A percentile compares a stretch with the other conserved stretches of the same genome.
Conservation (phyloP, 2,888 invertebrate genomes). For the Deilephila elpenor region DNA sequence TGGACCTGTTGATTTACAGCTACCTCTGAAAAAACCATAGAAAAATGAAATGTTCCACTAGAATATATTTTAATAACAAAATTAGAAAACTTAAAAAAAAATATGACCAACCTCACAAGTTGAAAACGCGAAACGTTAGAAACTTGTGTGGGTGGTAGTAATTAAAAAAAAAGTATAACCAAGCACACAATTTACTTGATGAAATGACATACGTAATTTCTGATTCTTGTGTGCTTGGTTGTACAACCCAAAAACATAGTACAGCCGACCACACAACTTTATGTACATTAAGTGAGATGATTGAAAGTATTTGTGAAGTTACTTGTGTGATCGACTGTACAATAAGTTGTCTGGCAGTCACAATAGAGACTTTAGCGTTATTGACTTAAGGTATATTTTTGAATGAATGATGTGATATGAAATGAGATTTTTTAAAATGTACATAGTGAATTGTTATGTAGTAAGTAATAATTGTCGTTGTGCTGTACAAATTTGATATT, state of each 20-base stretch:
- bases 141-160: background rate
- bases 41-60: conserved; percentile 14
- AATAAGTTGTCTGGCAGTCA: background rate
- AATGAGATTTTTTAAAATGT: conserved; percentile 72
- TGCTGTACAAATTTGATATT: conserved; percentile 40
- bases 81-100: conserved; percentile 7
- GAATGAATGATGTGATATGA: conserved; percentile 81
- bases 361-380: conserved; percentile 46
- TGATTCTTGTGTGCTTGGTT: background rate
- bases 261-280: conserved; percentile 4
- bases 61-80: conserved; percentile 25
- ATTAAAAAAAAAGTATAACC: conserved; percentile 14
- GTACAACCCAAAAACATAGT: conserved; percentile 5
- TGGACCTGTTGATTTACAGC: conserved; percentile 32
- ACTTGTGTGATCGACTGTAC: conserved; percentile 16
- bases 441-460: conserved; percentile 72
- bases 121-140: too few species aligned
- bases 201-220: background rate
- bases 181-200: background rate
- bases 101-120: background rate
- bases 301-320: background rate
- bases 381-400: conserved; percentile 66
- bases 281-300: background rate
- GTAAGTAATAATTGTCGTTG: conserved; percentile 63
- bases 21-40: conserved; percentile 32